Evolutionary conservation across 2,888 invertebrate genomes (phyloP), one percentile per base, ranked within the genome.

Genomic region (Conus canariensis): DNA sequence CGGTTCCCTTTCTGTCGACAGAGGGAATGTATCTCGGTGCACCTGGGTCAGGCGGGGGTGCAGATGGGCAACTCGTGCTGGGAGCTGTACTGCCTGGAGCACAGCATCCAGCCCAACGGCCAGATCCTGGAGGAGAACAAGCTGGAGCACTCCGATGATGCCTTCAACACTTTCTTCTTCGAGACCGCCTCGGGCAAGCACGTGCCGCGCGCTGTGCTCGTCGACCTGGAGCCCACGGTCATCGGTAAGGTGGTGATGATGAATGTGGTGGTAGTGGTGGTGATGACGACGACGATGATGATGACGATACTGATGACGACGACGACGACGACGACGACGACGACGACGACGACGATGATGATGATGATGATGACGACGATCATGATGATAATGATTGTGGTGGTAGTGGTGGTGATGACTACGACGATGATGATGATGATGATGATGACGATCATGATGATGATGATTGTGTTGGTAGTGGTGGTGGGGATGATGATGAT

Each of bases 91-190:
- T 92, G 92, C 56, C 88, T 92, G 74, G 92, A 92, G 86, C 92
- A 92, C 85, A 56, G 97, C 88, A 97, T 97, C 92, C 96, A 96
- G 92, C 97, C 97, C 60, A 97, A 94, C 91, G 95, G 95, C 25
- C 93, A 94, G 22, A 88, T 90, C 64, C 22, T 88, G 70, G 88
- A 80, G 56, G 90, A 90, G 58, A 87, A 70, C 82, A 88, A 74
- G 14, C 70, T 58, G 10, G 90, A 88, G n/a, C 88, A 82, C 25
- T n/a, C 19, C 8, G 91, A 91, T 59, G 91, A 90, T 87, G 90
- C 91, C 12, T 91, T 90, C 87, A 90, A 88, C 90, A 91, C 91
- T 58, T 91, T 91, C 85, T 91, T 91, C 87, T 90, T 85, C 64
- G 91, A 91, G 83, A 90, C 90, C 64, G 90, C 90, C 30, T 88